Conservation (phyloP, 2,113 vertebrate species). For the Paradisaea rubra region DNA sequence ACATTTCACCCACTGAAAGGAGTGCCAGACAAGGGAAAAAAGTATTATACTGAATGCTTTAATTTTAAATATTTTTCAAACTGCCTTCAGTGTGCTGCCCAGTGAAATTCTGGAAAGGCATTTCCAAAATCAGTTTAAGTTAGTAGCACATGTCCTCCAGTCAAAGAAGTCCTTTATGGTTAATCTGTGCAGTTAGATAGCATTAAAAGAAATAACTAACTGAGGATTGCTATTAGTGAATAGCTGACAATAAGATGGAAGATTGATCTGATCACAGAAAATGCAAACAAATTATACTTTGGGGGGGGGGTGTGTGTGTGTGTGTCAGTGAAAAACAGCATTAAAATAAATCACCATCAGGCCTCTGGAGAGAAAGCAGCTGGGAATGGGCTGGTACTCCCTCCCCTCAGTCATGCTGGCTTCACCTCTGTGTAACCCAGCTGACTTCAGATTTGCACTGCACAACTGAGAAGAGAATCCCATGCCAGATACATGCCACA, state of each 20-base stretch:
- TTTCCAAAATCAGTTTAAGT: neutral
- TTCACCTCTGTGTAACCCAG: neutral
- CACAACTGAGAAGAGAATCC: neutral
- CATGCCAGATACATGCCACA: neutral
- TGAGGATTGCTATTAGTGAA: neutral
- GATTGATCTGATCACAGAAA: neutral
- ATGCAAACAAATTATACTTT: neutral
- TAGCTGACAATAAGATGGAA: neutral
- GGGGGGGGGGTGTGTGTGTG: no score
- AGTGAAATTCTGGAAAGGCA: neutral
- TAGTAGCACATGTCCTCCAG: neutral
- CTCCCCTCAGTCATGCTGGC: neutral
- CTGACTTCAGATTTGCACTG: neutral
- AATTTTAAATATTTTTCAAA: neutral
- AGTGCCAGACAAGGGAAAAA: neutral
- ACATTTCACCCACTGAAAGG: neutral
- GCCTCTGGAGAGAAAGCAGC: neutral
- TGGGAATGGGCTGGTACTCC: neutral
- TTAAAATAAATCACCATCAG: neutral
- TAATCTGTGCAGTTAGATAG: neutral
- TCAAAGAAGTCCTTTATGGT: neutral
- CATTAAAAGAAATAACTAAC: neutral
- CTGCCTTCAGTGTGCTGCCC: neutral
- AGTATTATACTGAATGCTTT: neutral
- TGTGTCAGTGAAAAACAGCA: neutral